These are phyloP conservation scores for Pandemis corylana DNA, from an alignment of 2,888 invertebrate genomes.

Conservation along the genomic window DNA sequence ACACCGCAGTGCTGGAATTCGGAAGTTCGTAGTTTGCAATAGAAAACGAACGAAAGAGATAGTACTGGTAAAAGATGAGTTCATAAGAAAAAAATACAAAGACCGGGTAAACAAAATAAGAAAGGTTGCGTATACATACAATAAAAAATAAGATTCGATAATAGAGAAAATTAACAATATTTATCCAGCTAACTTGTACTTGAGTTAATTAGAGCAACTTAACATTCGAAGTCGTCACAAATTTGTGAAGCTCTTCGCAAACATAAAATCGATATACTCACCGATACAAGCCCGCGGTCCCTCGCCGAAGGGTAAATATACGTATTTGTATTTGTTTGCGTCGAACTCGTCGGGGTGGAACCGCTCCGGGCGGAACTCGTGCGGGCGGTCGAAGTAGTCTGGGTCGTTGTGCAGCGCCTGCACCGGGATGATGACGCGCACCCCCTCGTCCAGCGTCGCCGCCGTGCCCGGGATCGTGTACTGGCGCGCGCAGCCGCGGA, in stretches of 20 bases:
- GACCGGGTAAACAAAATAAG: too few species aligned
- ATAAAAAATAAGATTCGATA: too few species aligned
- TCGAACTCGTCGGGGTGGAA: conserved; percentile 34
- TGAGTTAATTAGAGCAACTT: not conserved
- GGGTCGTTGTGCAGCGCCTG: conserved; percentile 38
- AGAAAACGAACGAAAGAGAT: too few species aligned
- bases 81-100: too few species aligned
- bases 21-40: too few species aligned
- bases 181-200: too few species aligned
- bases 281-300: conserved; percentile 47
- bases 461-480: conserved; percentile 58
- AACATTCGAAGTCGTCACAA: not conserved
- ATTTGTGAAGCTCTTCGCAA: not conserved
- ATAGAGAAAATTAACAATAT: too few species aligned
- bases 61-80: too few species aligned
- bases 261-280: conserved; percentile 27
- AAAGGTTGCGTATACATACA: too few species aligned
- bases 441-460: conserved; percentile 48
- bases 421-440: conserved; percentile 30
- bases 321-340: conserved; percentile 13
- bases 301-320: conserved; percentile 43
- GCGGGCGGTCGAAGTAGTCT: conserved; percentile 42
- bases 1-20: too few species aligned
- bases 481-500: conserved; percentile 51
- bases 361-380: conserved; percentile 43